Evolutionary conservation across 2,113 vertebrate species (phyloP), one percentile per base, ranked within the genome.

Genomic region (Micronisus gabar): DNA sequence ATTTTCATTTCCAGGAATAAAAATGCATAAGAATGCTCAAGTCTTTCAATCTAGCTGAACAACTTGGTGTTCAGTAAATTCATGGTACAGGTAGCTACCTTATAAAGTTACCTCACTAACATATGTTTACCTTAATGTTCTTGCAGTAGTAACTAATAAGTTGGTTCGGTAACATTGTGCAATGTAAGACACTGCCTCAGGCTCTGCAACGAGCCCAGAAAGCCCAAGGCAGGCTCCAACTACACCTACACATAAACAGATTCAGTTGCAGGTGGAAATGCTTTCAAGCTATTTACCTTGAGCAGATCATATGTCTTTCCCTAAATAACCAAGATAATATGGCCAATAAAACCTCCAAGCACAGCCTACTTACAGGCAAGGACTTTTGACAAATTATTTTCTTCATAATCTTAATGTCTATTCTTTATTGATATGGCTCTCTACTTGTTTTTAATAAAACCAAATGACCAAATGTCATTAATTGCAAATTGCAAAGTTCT

Each of bases 211-310:
- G 5, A 96, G 86, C 81, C 74, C 91, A 93, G 89, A 93, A 94
- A 92, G 96, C 95, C 91, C 88, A 80, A 94, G 95, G 95, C 89
- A 89, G 76, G 76, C 43, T 75, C 53, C 53, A 86, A 5, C 73
- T 81, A 78, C 47, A 90, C 52, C 14, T 10, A 72, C 73, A 70
- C 86, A 86, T 89, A 96, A 94, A 91, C 58, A 95, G 41, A 94
- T 91, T 94, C 86, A 93, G 86, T 76, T 94, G 93, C 89, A 96
- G 91, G 85, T 97, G n/a, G 62, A 97, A 96, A 96, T 81, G 91
- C 85, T 96, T 97, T 97, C 93, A 96, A 95, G 84, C 73, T 95
- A 94, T 96, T 95, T 96, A 97, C 93, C 95, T 93, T 93, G 73
- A 96, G 85, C 88, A 91, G 81, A 94, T 95, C 71, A 61, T 81